A percentile compares a stretch with the other conserved stretches of the same genome.
Evolutionary conservation across 23 tunicate species (phyloP).

Genomic region (Halocynthia roretzi): DNA sequence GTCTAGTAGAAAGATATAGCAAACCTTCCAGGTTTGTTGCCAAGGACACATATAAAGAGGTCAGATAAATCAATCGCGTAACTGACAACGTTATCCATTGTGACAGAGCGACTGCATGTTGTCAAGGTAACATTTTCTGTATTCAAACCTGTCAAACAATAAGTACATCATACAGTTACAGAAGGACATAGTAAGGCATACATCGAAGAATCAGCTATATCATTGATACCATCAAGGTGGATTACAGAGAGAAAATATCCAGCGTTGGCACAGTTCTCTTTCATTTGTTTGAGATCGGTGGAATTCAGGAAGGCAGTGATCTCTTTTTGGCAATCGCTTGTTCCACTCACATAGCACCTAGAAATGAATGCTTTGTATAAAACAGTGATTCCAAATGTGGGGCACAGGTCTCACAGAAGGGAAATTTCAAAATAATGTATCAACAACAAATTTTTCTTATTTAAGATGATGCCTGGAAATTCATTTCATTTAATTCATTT

Average conservation of each 20-base stretch:
- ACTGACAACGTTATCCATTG: conserved; percentile 10
- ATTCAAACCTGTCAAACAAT: conserved; percentile 1
- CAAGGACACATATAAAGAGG: conserved; percentile 26
- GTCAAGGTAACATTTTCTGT: background rate
- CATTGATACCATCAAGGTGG: conserved; percentile 34
- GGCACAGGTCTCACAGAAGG: background rate
- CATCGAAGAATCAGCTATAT: background rate
- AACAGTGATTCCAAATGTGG: no score
- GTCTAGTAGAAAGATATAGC: background rate
- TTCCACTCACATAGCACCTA: background rate
- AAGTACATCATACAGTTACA: background rate
- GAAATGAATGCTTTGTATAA: background rate
- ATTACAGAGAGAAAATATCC: conserved; percentile 43
- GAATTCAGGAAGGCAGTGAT: background rate
- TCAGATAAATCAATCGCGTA: conserved; percentile 13
- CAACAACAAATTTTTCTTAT: no score
- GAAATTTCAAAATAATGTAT: background rate
- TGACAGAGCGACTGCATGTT: background rate
- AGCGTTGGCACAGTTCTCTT: conserved; percentile 38
- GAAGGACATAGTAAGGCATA: background rate
- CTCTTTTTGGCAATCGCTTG: conserved; percentile 10
- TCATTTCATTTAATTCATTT: no score
- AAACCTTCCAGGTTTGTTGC: conserved; percentile 16
- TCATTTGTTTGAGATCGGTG: conserved; percentile 23
- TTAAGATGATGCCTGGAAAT: no score